phyloP scores from a whole-genome alignment of 2,888 invertebrate genomes.

The Agonopterix alstromeriana region DNA sequence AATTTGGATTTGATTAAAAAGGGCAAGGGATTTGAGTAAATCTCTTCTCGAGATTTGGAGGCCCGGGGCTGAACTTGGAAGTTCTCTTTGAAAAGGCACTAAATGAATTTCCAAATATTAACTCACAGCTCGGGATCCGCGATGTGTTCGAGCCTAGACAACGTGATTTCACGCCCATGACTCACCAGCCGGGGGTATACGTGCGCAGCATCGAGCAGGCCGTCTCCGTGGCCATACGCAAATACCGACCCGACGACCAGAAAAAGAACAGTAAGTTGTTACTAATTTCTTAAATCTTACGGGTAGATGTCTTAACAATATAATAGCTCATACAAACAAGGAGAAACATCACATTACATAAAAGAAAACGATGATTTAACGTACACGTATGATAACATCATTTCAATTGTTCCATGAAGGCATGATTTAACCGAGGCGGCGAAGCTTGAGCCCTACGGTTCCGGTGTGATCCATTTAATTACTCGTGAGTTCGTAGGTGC shows the following conservation, averaged over 20 bases:
- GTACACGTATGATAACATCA: not conserved
- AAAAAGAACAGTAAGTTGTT: constrained; percentile 71
- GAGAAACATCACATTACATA: not conserved
- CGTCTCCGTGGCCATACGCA: constrained; percentile 88
- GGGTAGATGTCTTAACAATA: too few species aligned
- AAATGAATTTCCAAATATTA: too few species aligned
- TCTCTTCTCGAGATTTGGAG: too few species aligned
- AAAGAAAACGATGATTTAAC: not conserved
- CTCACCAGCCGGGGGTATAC: constrained; percentile 84
- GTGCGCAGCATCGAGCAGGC: constrained; percentile 91
- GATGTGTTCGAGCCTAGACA: constrained; percentile 89
- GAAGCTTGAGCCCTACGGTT: constrained; percentile 28
- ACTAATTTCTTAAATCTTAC: too few species aligned
- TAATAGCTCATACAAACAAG: not conserved
- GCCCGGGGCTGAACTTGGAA: too few species aligned
- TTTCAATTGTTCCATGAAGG: constrained; percentile 1
- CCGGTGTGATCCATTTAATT: constrained; percentile 61
- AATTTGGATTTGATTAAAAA: too few species aligned
- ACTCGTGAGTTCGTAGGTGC: constrained; percentile 18
- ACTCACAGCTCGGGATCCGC: constrained; percentile 81
- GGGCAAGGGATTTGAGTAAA: too few species aligned
- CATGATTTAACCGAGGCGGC: constrained; percentile 10
- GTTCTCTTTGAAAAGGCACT: too few species aligned
- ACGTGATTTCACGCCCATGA: constrained; percentile 88
- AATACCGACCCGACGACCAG: constrained; percentile 79